Percentiles rank a stretch among this genome's conserved stretches.
Evolutionary conservation across 35 echinoderm and acorn worm species (phyloP).

Genomic region (Apostichopus californicus): DNA sequence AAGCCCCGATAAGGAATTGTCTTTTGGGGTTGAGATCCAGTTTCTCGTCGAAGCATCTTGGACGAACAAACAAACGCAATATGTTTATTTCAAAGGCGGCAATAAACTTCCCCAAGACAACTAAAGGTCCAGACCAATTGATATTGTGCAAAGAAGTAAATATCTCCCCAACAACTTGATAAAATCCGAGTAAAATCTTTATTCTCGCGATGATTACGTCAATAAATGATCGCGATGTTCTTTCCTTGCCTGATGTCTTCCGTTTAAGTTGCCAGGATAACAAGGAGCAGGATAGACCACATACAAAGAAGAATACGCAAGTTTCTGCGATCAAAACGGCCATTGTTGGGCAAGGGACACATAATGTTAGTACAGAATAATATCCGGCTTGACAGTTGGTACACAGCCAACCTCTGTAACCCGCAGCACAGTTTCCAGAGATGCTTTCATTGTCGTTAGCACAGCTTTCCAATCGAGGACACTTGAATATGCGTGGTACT

Average conservation of each 20-base stretch:
- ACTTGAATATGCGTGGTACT: constrained; percentile 32
- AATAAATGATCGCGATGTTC: not conserved
- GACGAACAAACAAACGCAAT: constrained; percentile 9
- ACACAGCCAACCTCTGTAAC: constrained; percentile 56
- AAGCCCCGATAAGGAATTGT: constrained; percentile 20
- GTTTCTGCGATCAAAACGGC: constrained; percentile 12
- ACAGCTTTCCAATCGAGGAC: not conserved
- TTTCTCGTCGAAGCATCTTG: constrained; percentile 2
- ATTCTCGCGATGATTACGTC: constrained; percentile 42
- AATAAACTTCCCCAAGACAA: constrained; percentile 2
- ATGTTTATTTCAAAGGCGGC: constrained; percentile 35
- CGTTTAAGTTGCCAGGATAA: constrained; percentile 12
- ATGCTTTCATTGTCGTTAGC: not conserved
- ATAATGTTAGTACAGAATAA: constrained; percentile 35
- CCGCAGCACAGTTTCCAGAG: not conserved
- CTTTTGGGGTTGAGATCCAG: constrained; percentile 7
- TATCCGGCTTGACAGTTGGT: constrained; percentile 24
- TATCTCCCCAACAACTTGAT: constrained; percentile 58
- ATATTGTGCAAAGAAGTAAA: constrained; percentile 56
- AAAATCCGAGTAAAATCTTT: constrained; percentile 63
- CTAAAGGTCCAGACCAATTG: constrained; percentile 14
- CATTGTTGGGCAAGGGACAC: constrained; percentile 38
- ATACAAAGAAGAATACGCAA: not conserved
- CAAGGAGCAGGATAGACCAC: not conserved
- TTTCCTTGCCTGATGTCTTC: not conserved